Percentiles rank a stretch among this genome's conserved stretches.
Evolutionary conservation across 2,113 vertebrate genomes (phyloP).

Genomic region (Gallinago undulata): DNA sequence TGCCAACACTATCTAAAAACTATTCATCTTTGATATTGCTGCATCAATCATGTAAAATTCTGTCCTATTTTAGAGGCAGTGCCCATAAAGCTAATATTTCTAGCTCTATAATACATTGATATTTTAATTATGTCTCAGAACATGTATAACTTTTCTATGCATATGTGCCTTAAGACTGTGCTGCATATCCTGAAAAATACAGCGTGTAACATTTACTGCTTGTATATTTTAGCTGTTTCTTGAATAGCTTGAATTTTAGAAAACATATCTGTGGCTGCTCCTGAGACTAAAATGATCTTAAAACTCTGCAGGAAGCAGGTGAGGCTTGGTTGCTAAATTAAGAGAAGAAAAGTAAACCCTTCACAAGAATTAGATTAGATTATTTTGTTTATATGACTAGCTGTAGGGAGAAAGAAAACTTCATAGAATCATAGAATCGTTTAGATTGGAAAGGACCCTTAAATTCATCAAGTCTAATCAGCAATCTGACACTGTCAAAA

Average conservation of each 20-base stretch:
- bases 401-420: neutral
- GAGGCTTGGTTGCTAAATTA: neutral
- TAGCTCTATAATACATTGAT: neutral
- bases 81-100: neutral
- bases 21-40: conserved; percentile 33
- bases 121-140: conserved; percentile 31
- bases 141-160: neutral
- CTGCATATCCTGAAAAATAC: neutral
- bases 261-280: neutral
- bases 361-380: neutral
- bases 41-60: conserved; percentile 12
- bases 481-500: neutral
- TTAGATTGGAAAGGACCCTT: neutral
- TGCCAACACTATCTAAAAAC: neutral
- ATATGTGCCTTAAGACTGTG: neutral
- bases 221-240: neutral
- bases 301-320: neutral
- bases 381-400: neutral
- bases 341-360: neutral
- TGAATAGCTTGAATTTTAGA: neutral
- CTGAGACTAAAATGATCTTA: neutral
- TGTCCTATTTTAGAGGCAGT: neutral
- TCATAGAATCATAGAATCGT: neutral
- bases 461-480: fast-evolving
- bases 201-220: neutral